Base-by-base conservation (phyloP, 37 sponge, comb jelly and placozoan genomes). In the Oscarella lobularis region DNA sequence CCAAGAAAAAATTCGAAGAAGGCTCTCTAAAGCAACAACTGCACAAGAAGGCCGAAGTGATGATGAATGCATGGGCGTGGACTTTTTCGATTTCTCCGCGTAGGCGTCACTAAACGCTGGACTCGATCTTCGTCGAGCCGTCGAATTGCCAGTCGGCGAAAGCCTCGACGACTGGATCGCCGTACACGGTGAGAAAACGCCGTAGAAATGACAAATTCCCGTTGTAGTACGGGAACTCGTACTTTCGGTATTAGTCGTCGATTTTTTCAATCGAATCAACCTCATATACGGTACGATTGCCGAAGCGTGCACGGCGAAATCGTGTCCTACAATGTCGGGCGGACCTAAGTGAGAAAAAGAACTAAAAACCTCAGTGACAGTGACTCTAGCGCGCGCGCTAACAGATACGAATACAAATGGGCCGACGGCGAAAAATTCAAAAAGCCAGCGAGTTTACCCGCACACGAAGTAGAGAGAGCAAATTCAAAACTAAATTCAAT, bases 221-320 rank as follows among this genome's bases (percentile, higher is more conserved):
- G n/a, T n/a, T n/a, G n/a, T n/a, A n/a, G n/a, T n/a, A n/a, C n/a
- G n/a, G n/a, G n/a, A n/a, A n/a, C n/a, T n/a, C n/a, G n/a, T n/a
- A n/a, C n/a, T 30, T 1, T 48, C 38, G 74, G 14, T 2, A 71
- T 2, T 66, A 84, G 87, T 93, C 1, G 94, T 93, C 1, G 94
- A 93, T 81, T 93, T 93, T 67, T 93, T 93, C 83, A 93, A 93
- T 41, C 89, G 94, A 27, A 67, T 93, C 70, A 93, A 93, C 77
- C 84, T 93, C 35, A 83, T 93, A n/a, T 93, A 93, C 65, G 94
- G 94, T 9, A 89, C 94, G 0, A 88, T 93, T 0, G 75, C 79
- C 41, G 87, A 89, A 27, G 71, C 41, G 60, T 93, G 94, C 48
- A 93, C 94, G 2, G 80, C 80, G 1, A 20, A 67, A 0, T 75